These are phyloP conservation scores for Pontoporia blainvillei DNA, from an alignment of 2,113 vertebrate species.

Conservation along the genomic window DNA sequence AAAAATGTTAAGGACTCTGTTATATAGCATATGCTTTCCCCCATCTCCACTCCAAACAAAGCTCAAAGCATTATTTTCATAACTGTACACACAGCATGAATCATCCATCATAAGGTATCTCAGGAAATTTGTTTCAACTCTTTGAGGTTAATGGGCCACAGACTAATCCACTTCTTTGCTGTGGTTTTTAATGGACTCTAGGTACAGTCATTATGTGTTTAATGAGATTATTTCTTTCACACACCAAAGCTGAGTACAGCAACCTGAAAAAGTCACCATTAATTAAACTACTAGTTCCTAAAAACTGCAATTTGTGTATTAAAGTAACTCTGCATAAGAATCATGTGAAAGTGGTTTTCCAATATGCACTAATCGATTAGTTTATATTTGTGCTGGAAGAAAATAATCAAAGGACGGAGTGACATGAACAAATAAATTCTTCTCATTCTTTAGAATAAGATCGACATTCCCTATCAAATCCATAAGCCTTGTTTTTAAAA, in stretches of 20 bases:
- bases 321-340: background rate
- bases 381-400: background rate
- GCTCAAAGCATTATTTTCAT: background rate
- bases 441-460: background rate
- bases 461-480: background rate
- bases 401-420: background rate
- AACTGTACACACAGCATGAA: background rate
- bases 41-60: background rate
- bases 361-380: background rate
- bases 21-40: background rate
- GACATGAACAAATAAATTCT: background rate
- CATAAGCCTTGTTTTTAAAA: background rate
- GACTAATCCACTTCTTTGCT: background rate
- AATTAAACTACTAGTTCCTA: conserved; percentile 5
- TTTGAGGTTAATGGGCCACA: background rate
- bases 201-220: background rate
- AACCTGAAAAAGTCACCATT: background rate
- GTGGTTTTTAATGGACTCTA: background rate
- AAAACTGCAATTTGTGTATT: background rate
- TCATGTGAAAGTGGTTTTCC: background rate
- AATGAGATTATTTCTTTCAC: background rate
- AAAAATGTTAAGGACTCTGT: background rate
- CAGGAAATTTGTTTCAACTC: background rate
- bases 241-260: background rate
- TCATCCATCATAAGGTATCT: background rate